Evolutionary conservation across 2,113 vertebrate genomes (phyloP).

Genomic region (Balaeniceps rex): DNA sequence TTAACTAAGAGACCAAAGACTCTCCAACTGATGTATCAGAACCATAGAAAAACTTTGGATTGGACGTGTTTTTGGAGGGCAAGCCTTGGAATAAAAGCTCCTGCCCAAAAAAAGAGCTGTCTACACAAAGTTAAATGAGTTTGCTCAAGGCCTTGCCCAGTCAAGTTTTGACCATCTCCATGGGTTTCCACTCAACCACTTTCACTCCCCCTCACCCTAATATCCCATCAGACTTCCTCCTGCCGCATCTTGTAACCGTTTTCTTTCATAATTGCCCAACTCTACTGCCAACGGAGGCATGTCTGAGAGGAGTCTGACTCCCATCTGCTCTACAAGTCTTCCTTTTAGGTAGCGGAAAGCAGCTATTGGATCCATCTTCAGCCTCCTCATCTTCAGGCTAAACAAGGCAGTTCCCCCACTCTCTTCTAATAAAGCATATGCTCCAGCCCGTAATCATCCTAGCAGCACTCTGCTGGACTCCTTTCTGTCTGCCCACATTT

Average conservation of each 20-base stretch:
- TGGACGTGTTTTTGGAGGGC: not conserved
- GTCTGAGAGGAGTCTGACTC: not conserved
- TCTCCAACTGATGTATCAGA: not conserved
- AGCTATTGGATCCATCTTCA: not conserved
- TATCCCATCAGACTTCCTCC: not conserved
- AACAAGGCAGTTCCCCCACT: not conserved
- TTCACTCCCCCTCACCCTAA: not conserved
- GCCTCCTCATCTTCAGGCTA: not conserved
- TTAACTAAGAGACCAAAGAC: not conserved
- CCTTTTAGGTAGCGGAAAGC: not conserved
- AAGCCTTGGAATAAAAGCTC: not conserved
- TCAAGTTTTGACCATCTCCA: not conserved
- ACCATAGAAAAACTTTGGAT: not conserved
- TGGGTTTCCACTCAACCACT: not conserved
- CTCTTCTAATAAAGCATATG: not conserved
- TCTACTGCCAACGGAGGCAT: not conserved
- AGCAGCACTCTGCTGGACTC: not conserved
- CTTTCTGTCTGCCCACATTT: not conserved
- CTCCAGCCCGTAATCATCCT: not conserved
- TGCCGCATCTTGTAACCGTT: not conserved
- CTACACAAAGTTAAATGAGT: not conserved
- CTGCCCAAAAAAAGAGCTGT: not conserved
- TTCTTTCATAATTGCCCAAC: not conserved
- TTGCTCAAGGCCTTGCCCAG: not conserved
- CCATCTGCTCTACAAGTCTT: not conserved